Percentiles rank a stretch among this genome's conserved stretches.
These are phyloP conservation scores for Platycheirus albimanus DNA, from an alignment of 2,888 invertebrate genomes.

Conservation along the genomic window DNA sequence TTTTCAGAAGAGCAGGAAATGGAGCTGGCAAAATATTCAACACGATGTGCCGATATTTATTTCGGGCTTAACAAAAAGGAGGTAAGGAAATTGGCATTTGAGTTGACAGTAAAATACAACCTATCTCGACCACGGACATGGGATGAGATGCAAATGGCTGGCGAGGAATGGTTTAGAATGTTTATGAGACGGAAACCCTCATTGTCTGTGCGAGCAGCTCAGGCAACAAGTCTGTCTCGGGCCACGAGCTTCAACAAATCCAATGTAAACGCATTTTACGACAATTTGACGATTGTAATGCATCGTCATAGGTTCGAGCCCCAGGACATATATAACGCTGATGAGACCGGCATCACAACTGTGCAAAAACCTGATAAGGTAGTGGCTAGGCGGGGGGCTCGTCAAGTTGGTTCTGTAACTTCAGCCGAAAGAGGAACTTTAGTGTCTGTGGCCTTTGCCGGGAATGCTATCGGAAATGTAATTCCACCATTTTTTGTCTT, in stretches of 20 bases:
- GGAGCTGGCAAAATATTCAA: neutral
- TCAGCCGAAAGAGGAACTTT: conserved; percentile 7
- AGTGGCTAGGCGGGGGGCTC: neutral
- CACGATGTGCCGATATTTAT: conserved; percentile 2
- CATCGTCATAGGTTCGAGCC: conserved; percentile 16
- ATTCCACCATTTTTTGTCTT: conserved; percentile 17
- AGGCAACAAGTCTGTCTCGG: conserved; percentile 2
- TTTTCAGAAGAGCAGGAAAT: conserved; percentile 5
- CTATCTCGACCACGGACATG: conserved; percentile 20
- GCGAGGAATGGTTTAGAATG: conserved; percentile 26
- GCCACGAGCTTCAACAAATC: conserved; percentile 6
- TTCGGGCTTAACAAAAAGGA: conserved; percentile 8
- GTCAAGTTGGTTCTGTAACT: conserved; percentile 10
- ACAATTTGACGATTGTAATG: conserved; percentile 18
- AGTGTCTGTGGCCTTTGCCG: conserved; percentile 8
- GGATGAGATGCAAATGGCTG: conserved; percentile 27
- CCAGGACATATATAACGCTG: conserved; percentile 12
- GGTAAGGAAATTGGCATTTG: conserved; percentile 6
- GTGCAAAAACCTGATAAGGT: conserved; percentile 7
- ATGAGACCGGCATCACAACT: conserved; percentile 20
- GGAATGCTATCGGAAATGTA: conserved; percentile 1
- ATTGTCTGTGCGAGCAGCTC: conserved; percentile 19
- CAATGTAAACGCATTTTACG: conserved; percentile 3
- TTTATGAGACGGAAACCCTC: conserved; percentile 20
- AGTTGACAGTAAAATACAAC: neutral